Evolutionary conservation across 2,888 invertebrate species (phyloP), one percentile per base, ranked within the genome.

Genomic region (Encarsia formosa): DNA sequence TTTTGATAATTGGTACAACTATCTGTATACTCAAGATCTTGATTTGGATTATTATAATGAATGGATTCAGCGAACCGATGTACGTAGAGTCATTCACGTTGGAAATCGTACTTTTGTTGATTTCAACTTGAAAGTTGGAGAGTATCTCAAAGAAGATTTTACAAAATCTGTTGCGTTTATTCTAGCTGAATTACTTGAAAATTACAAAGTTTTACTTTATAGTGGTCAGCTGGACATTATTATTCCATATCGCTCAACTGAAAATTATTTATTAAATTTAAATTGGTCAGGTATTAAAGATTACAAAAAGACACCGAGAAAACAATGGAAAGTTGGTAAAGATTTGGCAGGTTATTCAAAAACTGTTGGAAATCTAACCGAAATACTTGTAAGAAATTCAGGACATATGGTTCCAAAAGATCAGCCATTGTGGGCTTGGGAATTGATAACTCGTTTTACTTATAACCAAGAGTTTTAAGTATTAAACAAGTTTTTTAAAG

Each of bases 181-280:
- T 81, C 76, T 91, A 47, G 77, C 81, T 0, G 84, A 85, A 60
- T 74, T 91, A 0, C 67, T 88, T 1, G 77, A 82, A 31, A 73
- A 82, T 60, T 88, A 87, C 64, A 77, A 79, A 68, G 82, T 91
- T 15, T 79, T 93, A 35, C 79, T 93, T 53, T 95, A 94, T 71
- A 93, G 85, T 67, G 95, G 95, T 0, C 94, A 95, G 67, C 71
- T 95, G 59, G 95, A 96, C 70, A 86, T 95, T 13, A 91, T 93
- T 56, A 88, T 93, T 0, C 90, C 91, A 0, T 90, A 91, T 73
- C 91, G 92, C 0, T 69, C 90, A 45, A 92, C 92, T 0, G 79
- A 87, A 15, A 87, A 86, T 66, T 92, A 88, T 70, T 74, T 94
- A 26, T 77, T 80, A 58, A 67, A 73, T 11, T 60, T 80, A 2